phyloP scores from a whole-genome alignment of 2,888 invertebrate species.

The Drosophila nr. perissopoda region DNA sequence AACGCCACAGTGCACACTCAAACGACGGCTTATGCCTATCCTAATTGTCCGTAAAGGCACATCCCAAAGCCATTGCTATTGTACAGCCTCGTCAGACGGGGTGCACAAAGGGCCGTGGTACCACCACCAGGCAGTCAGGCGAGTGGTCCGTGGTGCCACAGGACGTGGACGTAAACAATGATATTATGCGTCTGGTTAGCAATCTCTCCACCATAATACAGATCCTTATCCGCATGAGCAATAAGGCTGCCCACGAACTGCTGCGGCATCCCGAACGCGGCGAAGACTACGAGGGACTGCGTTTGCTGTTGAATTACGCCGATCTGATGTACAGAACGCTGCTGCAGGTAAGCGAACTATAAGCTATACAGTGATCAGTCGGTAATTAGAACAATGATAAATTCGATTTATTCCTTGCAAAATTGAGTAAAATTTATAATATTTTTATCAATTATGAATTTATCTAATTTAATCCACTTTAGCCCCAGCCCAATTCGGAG shows the following conservation, averaged over 20 bases:
- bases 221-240: conserved; percentile 50
- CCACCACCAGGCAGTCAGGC: neutral
- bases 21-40: neutral
- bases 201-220: conserved; percentile 47
- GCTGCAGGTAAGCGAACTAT: conserved; percentile 28
- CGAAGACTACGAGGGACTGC: conserved; percentile 40
- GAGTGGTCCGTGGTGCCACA: conserved; percentile 39
- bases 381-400: neutral
- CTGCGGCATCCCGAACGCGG: conserved; percentile 46
- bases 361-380: neutral
- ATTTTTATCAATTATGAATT: neutral
- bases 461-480: no score
- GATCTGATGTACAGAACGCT: conserved; percentile 54
- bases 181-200: conserved; percentile 38
- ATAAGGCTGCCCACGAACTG: conserved; percentile 41
- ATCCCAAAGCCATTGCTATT: conserved; percentile 34
- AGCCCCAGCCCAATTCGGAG: conserved; percentile 30
- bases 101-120: neutral
- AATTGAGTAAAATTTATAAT: no score
- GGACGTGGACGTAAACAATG: conserved; percentile 26
- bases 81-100: conserved; percentile 37
- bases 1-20: neutral
- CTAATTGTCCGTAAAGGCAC: conserved; percentile 5
- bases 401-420: neutral
- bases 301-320: conserved; percentile 41